phyloP scores from a whole-genome alignment of 2,888 invertebrate species.

The Limnephilus rhombicus region DNA sequence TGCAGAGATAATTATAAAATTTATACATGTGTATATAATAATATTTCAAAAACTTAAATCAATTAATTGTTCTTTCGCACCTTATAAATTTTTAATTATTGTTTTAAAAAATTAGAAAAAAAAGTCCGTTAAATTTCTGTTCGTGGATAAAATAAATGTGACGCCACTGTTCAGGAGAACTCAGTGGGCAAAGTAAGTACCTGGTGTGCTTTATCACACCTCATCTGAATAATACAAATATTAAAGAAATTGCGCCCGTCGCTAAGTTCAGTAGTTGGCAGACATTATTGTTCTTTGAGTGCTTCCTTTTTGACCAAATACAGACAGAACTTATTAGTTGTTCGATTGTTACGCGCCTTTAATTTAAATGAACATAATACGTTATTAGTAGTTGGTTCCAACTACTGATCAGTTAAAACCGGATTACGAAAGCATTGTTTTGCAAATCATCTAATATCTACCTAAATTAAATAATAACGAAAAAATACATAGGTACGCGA shows the following conservation, averaged over 20 bases:
- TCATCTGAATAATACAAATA: constrained; percentile 13
- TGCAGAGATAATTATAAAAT: no score
- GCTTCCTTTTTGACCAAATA: constrained; percentile 36
- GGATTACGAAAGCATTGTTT: not conserved
- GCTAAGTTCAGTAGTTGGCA: not conserved
- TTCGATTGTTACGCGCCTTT: not conserved
- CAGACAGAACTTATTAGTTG: not conserved
- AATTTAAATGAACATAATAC: constrained; percentile 12
- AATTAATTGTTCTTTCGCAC: no score
- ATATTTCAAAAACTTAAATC: no score
- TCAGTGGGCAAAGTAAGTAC: not conserved
- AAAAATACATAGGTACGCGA: not conserved
- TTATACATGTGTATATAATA: no score
- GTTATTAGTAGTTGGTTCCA: no score
- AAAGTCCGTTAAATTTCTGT: not conserved
- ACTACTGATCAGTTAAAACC: not conserved
- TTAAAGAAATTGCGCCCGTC: not conserved
- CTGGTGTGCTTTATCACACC: not conserved
- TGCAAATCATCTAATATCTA: not conserved
- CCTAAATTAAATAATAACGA: not conserved
- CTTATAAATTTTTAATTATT: no score
- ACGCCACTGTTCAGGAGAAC: not conserved
- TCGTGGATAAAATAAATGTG: not conserved
- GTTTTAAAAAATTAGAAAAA: not conserved
- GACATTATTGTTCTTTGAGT: not conserved